Conservation (phyloP, 2,888 invertebrate species). For the Tinea pellionella region DNA sequence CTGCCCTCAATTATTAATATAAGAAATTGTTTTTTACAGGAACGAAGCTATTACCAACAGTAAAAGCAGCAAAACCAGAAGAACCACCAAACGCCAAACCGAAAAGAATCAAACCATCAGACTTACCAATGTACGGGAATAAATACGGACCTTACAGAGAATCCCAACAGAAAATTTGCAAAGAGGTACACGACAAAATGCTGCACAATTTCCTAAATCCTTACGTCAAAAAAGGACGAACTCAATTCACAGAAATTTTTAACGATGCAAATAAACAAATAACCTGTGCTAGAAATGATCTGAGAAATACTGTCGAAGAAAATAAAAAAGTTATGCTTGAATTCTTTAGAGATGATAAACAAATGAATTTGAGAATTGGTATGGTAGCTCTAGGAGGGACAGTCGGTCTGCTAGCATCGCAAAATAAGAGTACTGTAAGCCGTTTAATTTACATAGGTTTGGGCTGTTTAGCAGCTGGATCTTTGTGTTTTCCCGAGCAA, state of each 20-base stretch:
- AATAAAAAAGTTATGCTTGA: slow-evolving; percentile 24
- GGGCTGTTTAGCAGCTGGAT: slow-evolving; percentile 31
- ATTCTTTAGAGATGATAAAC: slow-evolving; percentile 33
- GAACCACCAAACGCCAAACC: slow-evolving; percentile 33
- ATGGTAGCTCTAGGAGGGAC: slow-evolving; percentile 25
- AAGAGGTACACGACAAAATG: slow-evolving; percentile 28
- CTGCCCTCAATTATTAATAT: slow-evolving; percentile 17
- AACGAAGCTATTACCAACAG: slow-evolving; percentile 25
- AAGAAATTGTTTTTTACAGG: background rate
- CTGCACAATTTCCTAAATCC: slow-evolving; percentile 33
- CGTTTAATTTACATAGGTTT: slow-evolving; percentile 26
- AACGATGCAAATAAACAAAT: slow-evolving; percentile 20
- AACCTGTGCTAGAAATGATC: slow-evolving; percentile 17
- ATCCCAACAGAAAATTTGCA: slow-evolving; percentile 27
- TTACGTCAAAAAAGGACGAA: slow-evolving; percentile 26
- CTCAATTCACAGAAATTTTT: slow-evolving; percentile 15
- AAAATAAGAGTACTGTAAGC: slow-evolving; percentile 22
- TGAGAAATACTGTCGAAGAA: slow-evolving; percentile 15
- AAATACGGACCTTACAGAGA: slow-evolving; percentile 43
- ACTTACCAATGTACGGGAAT: slow-evolving; percentile 37
- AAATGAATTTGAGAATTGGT: slow-evolving; percentile 25
- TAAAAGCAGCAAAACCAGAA: slow-evolving; percentile 25
- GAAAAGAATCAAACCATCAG: slow-evolving; percentile 41
- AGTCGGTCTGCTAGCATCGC: slow-evolving; percentile 25
- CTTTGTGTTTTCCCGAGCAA: slow-evolving; percentile 40